A percentile compares a stretch with the other conserved stretches of the same genome.
Conservation (phyloP, 2,113 vertebrate genomes). For the Hypocryptadius cinnamomeus region DNA sequence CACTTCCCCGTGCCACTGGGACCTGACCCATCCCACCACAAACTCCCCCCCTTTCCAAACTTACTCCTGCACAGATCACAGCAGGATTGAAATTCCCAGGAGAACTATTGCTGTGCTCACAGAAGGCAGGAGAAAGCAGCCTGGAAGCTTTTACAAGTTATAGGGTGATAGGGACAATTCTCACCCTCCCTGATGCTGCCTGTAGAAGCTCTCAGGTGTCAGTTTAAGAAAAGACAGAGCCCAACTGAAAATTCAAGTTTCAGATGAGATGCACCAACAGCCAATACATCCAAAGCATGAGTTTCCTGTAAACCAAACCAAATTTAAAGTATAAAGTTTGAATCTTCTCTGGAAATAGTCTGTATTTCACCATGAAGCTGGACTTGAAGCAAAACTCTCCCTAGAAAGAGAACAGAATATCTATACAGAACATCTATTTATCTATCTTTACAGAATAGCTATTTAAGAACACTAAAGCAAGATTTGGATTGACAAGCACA, state of each 20-base stretch:
- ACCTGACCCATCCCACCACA: neutral
- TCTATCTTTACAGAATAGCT: neutral
- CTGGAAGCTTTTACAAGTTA: neutral
- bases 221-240: neutral
- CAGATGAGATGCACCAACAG: neutral
- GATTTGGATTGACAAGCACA: neutral
- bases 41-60: neutral
- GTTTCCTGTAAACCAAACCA: neutral
- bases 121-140: neutral
- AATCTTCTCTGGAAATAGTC: neutral
- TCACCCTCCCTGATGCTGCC: neutral
- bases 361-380: rapidly evolving
- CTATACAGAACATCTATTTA: neutral
- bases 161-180: rapidly evolving
- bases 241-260: neutral
- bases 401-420: neutral
- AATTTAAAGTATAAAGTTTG: neutral
- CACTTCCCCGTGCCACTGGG: neutral
- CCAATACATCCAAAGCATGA: neutral
- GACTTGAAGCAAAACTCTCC: neutral
- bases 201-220: neutral
- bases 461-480: neutral
- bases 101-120: neutral
- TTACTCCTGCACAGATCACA: neutral
- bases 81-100: rapidly evolving